phyloP scores from a whole-genome alignment of 2,113 vertebrate species.

The Ranitomeya variabilis region DNA sequence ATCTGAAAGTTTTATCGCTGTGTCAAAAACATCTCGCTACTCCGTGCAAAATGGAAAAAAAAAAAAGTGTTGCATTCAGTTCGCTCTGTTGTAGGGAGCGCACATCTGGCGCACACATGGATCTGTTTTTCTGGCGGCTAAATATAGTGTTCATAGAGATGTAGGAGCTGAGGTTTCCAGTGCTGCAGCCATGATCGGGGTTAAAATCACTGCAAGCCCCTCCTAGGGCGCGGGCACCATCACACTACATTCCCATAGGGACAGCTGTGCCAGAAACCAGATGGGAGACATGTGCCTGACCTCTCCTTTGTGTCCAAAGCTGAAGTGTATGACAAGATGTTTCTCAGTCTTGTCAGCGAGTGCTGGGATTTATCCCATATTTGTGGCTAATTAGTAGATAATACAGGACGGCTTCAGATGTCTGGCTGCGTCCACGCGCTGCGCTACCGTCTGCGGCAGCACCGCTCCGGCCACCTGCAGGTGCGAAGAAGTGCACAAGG shows the following conservation, averaged over 20 bases:
- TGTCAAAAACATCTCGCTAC: background rate
- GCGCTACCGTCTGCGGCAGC: too few relatives aligned
- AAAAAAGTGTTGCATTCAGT: background rate
- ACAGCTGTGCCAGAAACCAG: background rate
- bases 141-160: background rate
- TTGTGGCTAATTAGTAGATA: background rate
- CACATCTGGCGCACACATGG: conserved; percentile 9
- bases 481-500: too few relatives aligned
- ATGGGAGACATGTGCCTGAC: background rate
- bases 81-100: background rate
- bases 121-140: background rate
- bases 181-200: background rate
- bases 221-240: background rate
- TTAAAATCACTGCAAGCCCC: background rate
- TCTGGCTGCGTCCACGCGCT: background rate
- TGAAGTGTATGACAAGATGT: background rate
- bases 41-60: background rate
- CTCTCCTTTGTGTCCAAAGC: background rate
- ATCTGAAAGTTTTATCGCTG: background rate
- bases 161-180: background rate
- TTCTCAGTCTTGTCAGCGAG: background rate
- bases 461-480: too few relatives aligned
- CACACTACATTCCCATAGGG: background rate
- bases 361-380: background rate
- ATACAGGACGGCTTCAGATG: background rate